A percentile compares a stretch with the other conserved stretches of the same genome.
Conservation (phyloP, 2,113 vertebrate species). For the Burhinus oedicnemus region DNA sequence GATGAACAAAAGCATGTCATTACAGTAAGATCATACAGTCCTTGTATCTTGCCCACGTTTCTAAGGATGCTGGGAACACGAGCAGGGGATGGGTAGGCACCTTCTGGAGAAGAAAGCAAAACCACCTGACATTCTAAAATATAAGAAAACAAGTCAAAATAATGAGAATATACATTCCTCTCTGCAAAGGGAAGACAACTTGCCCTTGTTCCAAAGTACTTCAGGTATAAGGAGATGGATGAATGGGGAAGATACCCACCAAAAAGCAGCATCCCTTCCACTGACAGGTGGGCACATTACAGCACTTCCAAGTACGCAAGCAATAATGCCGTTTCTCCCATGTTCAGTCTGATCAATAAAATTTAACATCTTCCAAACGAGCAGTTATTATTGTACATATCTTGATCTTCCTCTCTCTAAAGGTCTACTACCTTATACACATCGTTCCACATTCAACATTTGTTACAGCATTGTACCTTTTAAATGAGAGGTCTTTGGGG, state of each 20-base stretch:
- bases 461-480: slow-evolving; percentile 24
- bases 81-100: neutral
- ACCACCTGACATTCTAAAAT: neutral
- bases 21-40: neutral
- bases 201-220: neutral
- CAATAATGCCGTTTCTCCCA: rapidly evolving
- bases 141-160: neutral
- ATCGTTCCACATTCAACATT: neutral
- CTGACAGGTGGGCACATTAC: neutral
- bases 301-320: neutral
- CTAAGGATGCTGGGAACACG: neutral
- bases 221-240: neutral
- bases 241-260: neutral
- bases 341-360: neutral
- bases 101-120: neutral
- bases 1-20: neutral
- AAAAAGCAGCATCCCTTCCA: neutral
- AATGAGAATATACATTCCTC: neutral
- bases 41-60: neutral
- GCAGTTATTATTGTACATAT: neutral
- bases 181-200: neutral
- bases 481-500: slow-evolving; percentile 50
- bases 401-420: neutral
- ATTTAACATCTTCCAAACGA: neutral
- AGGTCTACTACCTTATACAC: neutral